Evolutionary conservation across 2,797 vertebrate genomes (phyloP).

Genomic region (Orestias chungarensis): DNA sequence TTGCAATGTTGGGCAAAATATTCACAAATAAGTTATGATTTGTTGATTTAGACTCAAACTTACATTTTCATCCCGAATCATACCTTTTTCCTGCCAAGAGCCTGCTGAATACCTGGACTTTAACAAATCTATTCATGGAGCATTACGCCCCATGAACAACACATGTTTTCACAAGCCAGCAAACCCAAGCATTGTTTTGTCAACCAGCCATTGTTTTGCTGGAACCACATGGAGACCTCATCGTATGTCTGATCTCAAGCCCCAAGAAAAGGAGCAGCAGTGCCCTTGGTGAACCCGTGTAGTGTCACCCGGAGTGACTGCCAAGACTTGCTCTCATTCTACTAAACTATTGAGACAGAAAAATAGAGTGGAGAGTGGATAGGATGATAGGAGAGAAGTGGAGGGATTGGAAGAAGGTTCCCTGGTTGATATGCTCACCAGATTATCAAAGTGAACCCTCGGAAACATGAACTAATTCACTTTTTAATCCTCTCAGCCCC

Average conservation of each 20-base stretch:
- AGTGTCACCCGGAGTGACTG: slow-evolving; percentile 80
- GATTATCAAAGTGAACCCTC: slow-evolving; percentile 79
- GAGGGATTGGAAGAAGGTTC: slow-evolving; percentile 56
- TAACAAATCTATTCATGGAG: slow-evolving; percentile 95
- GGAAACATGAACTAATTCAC: slow-evolving; percentile 80
- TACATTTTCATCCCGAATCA: slow-evolving; percentile 78
- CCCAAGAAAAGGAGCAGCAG: slow-evolving; percentile 63
- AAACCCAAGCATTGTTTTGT: slow-evolving; percentile 81
- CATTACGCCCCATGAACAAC: slow-evolving; percentile 82
- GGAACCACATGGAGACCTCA: slow-evolving; percentile 81
- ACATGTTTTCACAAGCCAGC: slow-evolving; percentile 85
- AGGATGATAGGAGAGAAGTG: slow-evolving; percentile 50
- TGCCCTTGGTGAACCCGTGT: slow-evolving; percentile 78
- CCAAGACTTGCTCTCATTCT: slow-evolving; percentile 74
- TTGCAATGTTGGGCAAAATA: slow-evolving; percentile 63
- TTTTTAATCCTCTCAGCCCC: slow-evolving; percentile 80
- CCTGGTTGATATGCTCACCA: slow-evolving; percentile 75
- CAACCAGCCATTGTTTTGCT: slow-evolving; percentile 82
- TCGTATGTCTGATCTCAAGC: slow-evolving; percentile 74
- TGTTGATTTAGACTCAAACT: slow-evolving; percentile 77
- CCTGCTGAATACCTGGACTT: slow-evolving; percentile 89
- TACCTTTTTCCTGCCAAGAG: slow-evolving; percentile 86
- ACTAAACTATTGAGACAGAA: slow-evolving; percentile 70
- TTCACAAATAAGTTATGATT: slow-evolving; percentile 84
- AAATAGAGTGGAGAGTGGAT: slow-evolving; percentile 67